phyloP scores from a whole-genome alignment of 2,888 invertebrate species.

The Pseudococcus viburni region DNA sequence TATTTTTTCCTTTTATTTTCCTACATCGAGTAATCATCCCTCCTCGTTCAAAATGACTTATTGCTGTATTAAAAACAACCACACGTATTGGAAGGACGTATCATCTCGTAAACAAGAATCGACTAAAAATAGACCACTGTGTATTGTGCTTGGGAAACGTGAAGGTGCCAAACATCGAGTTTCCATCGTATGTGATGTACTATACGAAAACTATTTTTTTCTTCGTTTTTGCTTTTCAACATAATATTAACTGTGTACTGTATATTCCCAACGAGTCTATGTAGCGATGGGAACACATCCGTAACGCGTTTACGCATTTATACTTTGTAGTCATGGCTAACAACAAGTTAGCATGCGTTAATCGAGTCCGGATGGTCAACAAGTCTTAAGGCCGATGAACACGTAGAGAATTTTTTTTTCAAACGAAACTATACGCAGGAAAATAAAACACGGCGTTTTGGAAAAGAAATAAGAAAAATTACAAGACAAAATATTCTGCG shows the following conservation, averaged over 20 bases:
- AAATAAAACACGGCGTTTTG: not conserved
- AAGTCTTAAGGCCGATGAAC: not conserved
- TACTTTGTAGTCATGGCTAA: constrained; percentile 10
- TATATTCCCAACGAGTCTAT: not conserved
- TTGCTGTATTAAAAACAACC: not conserved
- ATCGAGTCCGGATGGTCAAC: constrained; percentile 17
- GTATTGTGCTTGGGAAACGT: not conserved
- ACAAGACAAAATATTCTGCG: constrained; percentile 6
- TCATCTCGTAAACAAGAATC: not conserved
- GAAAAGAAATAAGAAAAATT: constrained; percentile 31
- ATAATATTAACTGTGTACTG: not conserved
- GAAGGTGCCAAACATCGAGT: not conserved
- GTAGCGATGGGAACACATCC: not conserved
- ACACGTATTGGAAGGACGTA: not conserved
- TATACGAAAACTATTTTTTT: not conserved
- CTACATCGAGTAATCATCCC: not conserved
- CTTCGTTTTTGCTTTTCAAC: not conserved
- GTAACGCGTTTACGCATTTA: not conserved
- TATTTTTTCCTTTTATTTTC: not conserved
- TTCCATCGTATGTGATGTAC: not conserved
- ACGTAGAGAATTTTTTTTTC: not conserved
- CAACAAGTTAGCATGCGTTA: not conserved
- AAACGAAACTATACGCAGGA: not conserved
- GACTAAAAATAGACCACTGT: not conserved
- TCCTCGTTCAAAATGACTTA: not conserved